Base-by-base conservation (phyloP, 2,797 vertebrate genomes). In the Hapalemur alaotrensis region DNA sequence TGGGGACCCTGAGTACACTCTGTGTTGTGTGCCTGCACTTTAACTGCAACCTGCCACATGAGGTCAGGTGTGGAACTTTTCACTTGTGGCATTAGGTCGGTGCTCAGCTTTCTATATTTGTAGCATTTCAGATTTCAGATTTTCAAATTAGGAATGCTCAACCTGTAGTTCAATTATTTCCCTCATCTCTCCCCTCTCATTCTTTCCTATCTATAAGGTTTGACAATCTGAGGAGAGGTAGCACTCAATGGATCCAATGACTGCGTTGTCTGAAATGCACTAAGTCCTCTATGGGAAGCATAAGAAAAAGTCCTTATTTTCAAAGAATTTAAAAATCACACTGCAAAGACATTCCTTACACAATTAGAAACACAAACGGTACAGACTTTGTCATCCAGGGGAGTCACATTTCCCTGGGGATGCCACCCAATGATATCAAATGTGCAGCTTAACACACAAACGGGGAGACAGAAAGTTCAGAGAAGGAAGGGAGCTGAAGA, bases 261-360 rank as follows among this genome's bases (percentile, higher is more conserved):
- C 75, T 28, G n/a, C 38, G 78, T 12, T 28, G 28, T 67, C 73
- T n/a, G 13, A 91, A 93, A 85, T 3, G 43, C 4, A 46, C 32
- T 3, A 65, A 63, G 79, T 35, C 86, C 38, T 91, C 38, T 4
- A n/a, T 32, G 5, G 17, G 41, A 76, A 14, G 46, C 9, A 4
- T 59, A 50, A 32, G 48, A 73, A 52, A 78, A 57, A n/a, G 15
- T 79, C 4, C 73, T 84, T 41, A 43, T 25, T 43, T 63, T 38
- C 22, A 72, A 96, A 84, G 35, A 90, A 80, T 63, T 75, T 85
- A 12, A 61, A 95, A 67, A 46, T 73, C 82, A 46, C 35, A n/a
- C 7, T 23, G 75, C n/a, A 93, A 84, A 76, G 48, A 35, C 23
- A 84, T 15, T 22, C 30, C 7, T 84, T 63, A 57, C 7, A 23